Conservation (phyloP, 1,140 invertebrate genomes). For the Macrosteles quadrilineatus region DNA sequence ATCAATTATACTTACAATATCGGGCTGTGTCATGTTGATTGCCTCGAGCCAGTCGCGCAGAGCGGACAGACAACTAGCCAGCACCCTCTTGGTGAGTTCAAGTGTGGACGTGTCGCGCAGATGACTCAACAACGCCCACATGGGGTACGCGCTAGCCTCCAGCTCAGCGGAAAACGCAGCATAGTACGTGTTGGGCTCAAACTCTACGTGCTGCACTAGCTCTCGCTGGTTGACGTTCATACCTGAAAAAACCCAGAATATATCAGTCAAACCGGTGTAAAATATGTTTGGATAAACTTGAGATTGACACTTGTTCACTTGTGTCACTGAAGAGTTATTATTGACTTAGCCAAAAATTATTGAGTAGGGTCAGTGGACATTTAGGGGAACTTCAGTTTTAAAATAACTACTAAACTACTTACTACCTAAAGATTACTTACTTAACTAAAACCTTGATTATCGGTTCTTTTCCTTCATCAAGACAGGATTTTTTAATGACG, state of each 20-base stretch:
- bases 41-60: constrained; percentile 85
- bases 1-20: constrained; percentile 37
- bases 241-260: constrained; percentile 61
- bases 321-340: too few species aligned
- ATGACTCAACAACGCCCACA: constrained; percentile 94
- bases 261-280: too few species aligned
- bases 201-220: constrained; percentile 89
- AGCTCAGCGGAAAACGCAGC: constrained; percentile 95
- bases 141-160: constrained; percentile 93
- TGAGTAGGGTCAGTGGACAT: too few species aligned
- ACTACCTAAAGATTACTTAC: too few species aligned
- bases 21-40: constrained; percentile 55
- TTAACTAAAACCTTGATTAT: too few species aligned
- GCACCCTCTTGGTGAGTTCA: constrained; percentile 69
- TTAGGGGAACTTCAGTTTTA: too few species aligned
- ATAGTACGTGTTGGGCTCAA: constrained; percentile 95
- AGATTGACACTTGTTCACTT: too few species aligned
- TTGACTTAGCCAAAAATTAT: too few species aligned
- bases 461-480: too few species aligned
- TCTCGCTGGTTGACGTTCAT: constrained; percentile 96
- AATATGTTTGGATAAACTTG: too few species aligned
- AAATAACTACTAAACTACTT: too few species aligned
- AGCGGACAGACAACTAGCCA: constrained; percentile 71
- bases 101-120: constrained; percentile 72
- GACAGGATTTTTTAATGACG: too few species aligned